Conservation (phyloP, 2,113 vertebrate species). For the Colinus virginianus region DNA sequence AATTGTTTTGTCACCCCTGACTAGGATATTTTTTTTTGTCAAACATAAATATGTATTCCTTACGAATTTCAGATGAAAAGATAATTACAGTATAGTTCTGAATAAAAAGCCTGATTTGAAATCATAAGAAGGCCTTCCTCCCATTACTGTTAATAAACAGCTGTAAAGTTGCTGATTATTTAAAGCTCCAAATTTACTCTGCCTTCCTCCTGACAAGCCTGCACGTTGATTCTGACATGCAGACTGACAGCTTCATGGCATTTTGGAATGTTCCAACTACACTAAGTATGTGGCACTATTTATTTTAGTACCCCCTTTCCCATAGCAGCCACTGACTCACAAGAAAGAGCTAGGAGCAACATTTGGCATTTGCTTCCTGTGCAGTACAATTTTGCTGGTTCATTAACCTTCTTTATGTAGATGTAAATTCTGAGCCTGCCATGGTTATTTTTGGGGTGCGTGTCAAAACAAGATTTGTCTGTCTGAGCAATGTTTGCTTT, state of each 20-base stretch:
- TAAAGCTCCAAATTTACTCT: not conserved
- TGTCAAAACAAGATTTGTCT: constrained; percentile 52
- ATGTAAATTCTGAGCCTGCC: constrained; percentile 24
- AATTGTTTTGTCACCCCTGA: not conserved
- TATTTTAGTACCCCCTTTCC: constrained; percentile 34
- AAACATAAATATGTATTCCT: not conserved
- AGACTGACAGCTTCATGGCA: constrained; percentile 43
- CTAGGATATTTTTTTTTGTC: not conserved
- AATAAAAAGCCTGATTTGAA: not conserved
- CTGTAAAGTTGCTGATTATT: not conserved
- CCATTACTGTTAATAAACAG: not conserved
- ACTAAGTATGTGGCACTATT: not conserved
- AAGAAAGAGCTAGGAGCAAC: constrained; percentile 57
- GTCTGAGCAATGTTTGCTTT: not conserved
- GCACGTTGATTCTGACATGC: not conserved
- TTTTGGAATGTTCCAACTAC: constrained; percentile 19
- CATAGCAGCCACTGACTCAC: constrained; percentile 63
- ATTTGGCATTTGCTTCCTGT: constrained; percentile 65
- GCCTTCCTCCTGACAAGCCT: constrained; percentile 22
- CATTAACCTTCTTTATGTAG: constrained; percentile 64
- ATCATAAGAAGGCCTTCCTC: not conserved
- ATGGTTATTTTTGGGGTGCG: constrained; percentile 33
- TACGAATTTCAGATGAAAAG: not conserved
- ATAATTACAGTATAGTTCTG: not conserved
- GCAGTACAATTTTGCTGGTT: constrained; percentile 47